Conservation (phyloP, 2,113 vertebrate genomes). For the Chlorodrepanis virens region DNA sequence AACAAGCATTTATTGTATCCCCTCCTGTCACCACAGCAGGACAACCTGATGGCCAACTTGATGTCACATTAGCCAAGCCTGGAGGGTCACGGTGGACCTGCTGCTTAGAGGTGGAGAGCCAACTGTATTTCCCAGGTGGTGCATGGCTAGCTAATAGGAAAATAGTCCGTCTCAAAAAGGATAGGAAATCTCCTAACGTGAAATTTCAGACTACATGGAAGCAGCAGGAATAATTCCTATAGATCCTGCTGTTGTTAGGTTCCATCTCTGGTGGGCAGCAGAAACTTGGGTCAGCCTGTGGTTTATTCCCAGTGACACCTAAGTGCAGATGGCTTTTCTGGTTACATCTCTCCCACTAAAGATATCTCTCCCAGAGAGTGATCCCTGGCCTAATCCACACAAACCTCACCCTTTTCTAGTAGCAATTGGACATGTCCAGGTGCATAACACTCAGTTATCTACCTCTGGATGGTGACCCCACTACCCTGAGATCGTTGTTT, state of each 20-base stretch:
- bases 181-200: neutral
- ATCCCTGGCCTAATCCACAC: neutral
- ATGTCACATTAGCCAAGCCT: neutral
- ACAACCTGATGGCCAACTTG: neutral
- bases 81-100: neutral
- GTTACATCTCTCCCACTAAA: neutral
- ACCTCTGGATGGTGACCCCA: neutral
- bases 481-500: rapidly evolving
- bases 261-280: neutral
- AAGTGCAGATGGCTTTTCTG: neutral
- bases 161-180: neutral
- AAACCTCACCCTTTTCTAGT: neutral
- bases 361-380: neutral
- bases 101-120: neutral
- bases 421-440: neutral
- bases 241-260: neutral
- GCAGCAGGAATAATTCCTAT: neutral
- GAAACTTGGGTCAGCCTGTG: neutral
- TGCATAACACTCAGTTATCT: neutral
- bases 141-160: neutral
- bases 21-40: neutral
- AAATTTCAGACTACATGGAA: neutral
- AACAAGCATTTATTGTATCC: neutral
- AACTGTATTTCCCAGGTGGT: neutral
- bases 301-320: neutral